These are phyloP conservation scores for Rhynchotus rufescens DNA, from an alignment of 2,797 vertebrate genomes.

Conservation along the genomic window DNA sequence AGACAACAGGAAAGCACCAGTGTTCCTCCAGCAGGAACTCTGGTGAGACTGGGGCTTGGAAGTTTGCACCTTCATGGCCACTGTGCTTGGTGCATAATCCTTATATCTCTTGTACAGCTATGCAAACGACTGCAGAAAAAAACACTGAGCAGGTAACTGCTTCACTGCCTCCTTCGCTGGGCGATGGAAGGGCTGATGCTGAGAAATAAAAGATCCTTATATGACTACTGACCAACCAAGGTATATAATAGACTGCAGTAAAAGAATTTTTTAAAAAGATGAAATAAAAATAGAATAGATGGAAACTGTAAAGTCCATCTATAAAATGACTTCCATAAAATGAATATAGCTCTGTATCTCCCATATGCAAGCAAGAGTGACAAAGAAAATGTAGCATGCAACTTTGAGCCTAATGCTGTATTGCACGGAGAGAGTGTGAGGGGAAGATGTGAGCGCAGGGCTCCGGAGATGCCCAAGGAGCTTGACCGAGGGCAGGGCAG, in stretches of 20 bases:
- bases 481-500: not conserved
- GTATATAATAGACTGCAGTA: not conserved
- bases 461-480: accelerated
- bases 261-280: not conserved
- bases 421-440: not conserved
- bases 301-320: not conserved
- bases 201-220: not conserved
- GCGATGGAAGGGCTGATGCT: not conserved
- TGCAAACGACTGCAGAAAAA: not conserved
- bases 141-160: not conserved
- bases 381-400: not conserved
- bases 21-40: not conserved
- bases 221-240: not conserved
- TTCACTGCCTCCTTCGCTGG: not conserved
- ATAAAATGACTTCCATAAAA: not conserved
- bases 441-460: not conserved
- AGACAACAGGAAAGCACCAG: not conserved
- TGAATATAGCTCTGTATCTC: not conserved
- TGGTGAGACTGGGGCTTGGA: not conserved
- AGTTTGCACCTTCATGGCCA: not conserved
- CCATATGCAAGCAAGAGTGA: not conserved
- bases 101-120: not conserved
- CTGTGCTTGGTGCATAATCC: not conserved
- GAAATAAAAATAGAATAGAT: not conserved
- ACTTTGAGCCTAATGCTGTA: not conserved